Evolutionary conservation across 2,888 invertebrate species (phyloP), one percentile per base, ranked within the genome.

Genomic region (Isoperla grammatica): DNA sequence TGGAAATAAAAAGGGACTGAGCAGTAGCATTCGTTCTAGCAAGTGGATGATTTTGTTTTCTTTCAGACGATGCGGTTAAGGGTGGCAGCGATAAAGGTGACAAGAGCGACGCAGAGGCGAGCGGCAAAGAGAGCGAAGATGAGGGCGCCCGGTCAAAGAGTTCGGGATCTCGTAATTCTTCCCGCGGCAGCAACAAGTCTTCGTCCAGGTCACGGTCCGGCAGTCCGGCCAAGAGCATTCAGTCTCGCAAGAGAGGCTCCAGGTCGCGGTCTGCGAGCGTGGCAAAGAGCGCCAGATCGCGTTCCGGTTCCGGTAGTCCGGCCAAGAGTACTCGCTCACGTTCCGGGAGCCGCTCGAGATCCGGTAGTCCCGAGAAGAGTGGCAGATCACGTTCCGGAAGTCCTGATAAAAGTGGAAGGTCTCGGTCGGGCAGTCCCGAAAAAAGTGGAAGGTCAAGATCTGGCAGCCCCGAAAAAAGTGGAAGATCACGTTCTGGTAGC

Each of bases 171-270:
- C 60, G 60, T 57, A 57, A 63, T 68, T 68, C 11, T 53, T 74
- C 76, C 11, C 72, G 74, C 2, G 76, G 76, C 9, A 72, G 75
- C 6, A 76, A 77, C 1, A 75, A 75, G 67, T 76, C 82, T 0
- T 75, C 73, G 1, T 79, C 80, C 0, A 71, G 72, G 23, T 67
- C 65, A 8, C 45, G 61, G 4, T 65, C 66, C 56, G 43, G 59
- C 61, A 37, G 65, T 59, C 67, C 67, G 8, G 59, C 64, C 57
- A 69, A 70, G 3, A 59, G 67, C 39, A 72, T 29, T 4, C 5
- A 8, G 29, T 29, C 29, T 29, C 29, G 29, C 29, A 29, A 29
- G 29, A 29, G 29, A 29, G 8, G 29, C 29, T 29, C 74, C 1
- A 66, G 71, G 5, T 74, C 74, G 2, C 68, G 75, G 1, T 78